A percentile compares a stretch with the other conserved stretches of the same genome.
Evolutionary conservation across 2,797 vertebrate genomes (phyloP).

Genomic region (Catamblyrhynchus diadema): DNA sequence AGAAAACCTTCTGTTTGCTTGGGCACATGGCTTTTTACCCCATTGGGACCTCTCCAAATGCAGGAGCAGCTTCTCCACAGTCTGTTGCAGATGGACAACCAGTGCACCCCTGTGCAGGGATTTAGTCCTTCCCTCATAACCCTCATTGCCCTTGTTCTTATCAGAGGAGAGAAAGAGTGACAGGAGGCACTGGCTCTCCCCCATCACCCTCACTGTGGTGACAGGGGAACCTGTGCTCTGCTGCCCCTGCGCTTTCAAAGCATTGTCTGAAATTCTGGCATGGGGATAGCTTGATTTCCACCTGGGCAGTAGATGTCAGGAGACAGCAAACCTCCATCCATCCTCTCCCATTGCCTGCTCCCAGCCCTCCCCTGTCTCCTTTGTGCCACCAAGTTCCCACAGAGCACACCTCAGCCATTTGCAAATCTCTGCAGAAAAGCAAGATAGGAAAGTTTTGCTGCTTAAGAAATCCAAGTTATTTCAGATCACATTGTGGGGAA

Average conservation of each 20-base stretch:
- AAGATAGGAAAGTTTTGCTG: neutral
- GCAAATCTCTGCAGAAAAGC: neutral
- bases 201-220: rapidly evolving
- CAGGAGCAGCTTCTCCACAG: neutral
- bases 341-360: neutral
- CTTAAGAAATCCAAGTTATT: neutral
- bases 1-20: neutral
- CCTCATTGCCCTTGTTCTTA: rapidly evolving
- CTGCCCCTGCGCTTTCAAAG: neutral
- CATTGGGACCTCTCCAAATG: neutral
- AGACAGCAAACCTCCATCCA: neutral
- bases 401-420: neutral
- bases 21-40: rapidly evolving
- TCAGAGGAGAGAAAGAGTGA: neutral
- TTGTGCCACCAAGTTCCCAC: neutral
- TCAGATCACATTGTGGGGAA: neutral
- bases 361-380: rapidly evolving
- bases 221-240: neutral
- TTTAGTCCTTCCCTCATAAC: neutral
- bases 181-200: neutral
- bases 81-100: neutral
- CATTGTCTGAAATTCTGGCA: neutral
- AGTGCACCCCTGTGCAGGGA: rapidly evolving
- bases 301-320: rapidly evolving
- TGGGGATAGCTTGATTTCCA: neutral